Evolutionary conservation across 2,113 vertebrate genomes (phyloP), one percentile per base, ranked within the genome.

Genomic region (Austrofundulus limnaeus): DNA sequence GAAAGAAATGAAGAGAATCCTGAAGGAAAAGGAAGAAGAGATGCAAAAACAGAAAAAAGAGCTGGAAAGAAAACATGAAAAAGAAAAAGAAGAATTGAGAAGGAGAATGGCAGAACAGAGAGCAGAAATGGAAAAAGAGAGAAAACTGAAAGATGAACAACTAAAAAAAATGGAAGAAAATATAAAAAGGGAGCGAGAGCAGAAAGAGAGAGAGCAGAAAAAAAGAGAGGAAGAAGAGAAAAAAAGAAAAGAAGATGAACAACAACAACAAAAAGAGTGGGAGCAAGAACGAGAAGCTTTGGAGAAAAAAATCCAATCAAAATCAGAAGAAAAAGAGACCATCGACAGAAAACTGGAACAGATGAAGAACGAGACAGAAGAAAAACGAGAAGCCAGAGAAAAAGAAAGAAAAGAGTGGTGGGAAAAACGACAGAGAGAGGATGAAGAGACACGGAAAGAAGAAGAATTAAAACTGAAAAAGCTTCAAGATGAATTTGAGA

Each of bases 11-110:
- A 14, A 70, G 6, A 78, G 39, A 21, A 84, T 77, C 25, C 41
- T 82, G 8, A 66, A 60, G 17, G 67, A 60, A 13, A 84, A 53
- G 5, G 71, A 87, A 11, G 14, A 25, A 15, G 64, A 77, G 23
- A 75, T 89, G 2, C 7, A 61, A 25, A 12, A 72, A 9, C 17
- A 11, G 43, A 20, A 19, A 9, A 10, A 46, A 8, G 38, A 66
- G 7, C 31, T 84, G 0, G 5, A 67, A 28, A 50, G 34, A 31
- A 41, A 72, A 54, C 16, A 43, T 0, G 11, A 70, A n/a, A 14
- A 77, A 38, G 45, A 70, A 15, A 38, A 65, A 0, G 12, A 64
- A 39, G 41, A 0, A 2, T 66, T 39, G 56, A 66, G n/a, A 23
- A 70, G n/a, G 3, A 60, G 23, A 28, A 13, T 56, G 6, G 14